A percentile compares a stretch with the other conserved stretches of the same genome.
Evolutionary conservation across 2,113 vertebrate genomes (phyloP).

Genomic region (Tringa solitaria): DNA sequence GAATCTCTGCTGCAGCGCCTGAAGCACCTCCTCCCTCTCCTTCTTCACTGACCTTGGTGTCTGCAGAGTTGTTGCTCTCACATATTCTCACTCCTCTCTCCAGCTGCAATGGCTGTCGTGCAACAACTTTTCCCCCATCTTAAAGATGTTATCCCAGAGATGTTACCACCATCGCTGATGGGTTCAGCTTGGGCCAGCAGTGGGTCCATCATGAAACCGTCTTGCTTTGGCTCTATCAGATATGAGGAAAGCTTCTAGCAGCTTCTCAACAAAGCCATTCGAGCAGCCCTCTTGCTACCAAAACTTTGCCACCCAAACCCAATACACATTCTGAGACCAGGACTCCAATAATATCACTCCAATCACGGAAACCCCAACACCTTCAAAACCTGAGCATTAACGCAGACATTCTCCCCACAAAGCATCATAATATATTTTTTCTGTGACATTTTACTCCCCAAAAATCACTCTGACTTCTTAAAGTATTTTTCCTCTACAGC

Average conservation of each 20-base stretch:
- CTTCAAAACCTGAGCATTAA: neutral
- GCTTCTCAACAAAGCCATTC: neutral
- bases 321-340: neutral
- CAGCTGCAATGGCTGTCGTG: neutral
- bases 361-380: neutral
- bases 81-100: neutral
- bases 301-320: neutral
- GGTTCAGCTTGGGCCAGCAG: neutral
- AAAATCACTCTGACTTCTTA: neutral
- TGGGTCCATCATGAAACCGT: accelerated
- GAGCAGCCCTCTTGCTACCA: accelerated
- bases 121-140: neutral
- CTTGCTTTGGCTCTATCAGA: accelerated
- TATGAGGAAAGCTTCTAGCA: neutral
- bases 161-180: accelerated
- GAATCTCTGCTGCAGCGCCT: neutral
- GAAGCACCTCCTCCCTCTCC: neutral
- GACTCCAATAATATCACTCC: neutral
- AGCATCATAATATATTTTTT: neutral
- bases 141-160: neutral
- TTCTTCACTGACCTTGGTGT: neutral
- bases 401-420: neutral
- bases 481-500: neutral
- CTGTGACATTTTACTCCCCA: neutral
- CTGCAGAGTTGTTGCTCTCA: neutral